Evolutionary conservation across 2,113 vertebrate genomes (phyloP), one percentile per base, ranked within the genome.

Genomic region (Regulus satrapa): DNA sequence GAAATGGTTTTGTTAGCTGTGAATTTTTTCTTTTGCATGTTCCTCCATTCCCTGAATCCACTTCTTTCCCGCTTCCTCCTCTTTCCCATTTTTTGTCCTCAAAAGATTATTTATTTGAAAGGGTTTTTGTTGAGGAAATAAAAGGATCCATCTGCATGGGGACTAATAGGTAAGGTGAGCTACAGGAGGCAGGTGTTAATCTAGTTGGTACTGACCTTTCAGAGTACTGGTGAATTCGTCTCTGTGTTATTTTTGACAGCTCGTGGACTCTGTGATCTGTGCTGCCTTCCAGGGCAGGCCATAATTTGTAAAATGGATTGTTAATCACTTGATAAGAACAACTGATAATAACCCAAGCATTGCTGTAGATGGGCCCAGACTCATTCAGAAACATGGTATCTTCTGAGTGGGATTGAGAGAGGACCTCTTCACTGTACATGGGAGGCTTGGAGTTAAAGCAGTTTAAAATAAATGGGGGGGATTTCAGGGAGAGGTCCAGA

Each of bases 1-100:
- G 85, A 93, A 92, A 68, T 46, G 23, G 14, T 90, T 83, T 89
- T 79, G 84, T 93, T 78, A 66, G 18, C 54, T 90, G 26, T 68
- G 80, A 76, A 36, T 85, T 82, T 67, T 80, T 77, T 91, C n/a
- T 73, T 76, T 87, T 9, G 8, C 81, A 0, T 73, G 19, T 84
- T 91, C 28, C 6, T 46, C 18, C 9, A 18, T 80, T 90, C 66
- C 18, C n/a, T 26, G 29, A 48, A 43, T 72, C 48, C 32, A 18
- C 16, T 12, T 15, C 74, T n/a, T 52, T 1, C 48, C 19, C 38
- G 26, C 82, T 88, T 85, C 26, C 18, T 64, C 26, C 55, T 72
- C 6, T n/a, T n/a, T n/a, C n/a, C n/a, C n/a, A n/a, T n/a, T n/a
- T n/a, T n/a, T n/a, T n/a, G n/a, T 64, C 26, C 55, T 72, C 6